These are phyloP conservation scores for Pristionchus entomophagus DNA, from an alignment of 2,888 invertebrate species.

Conservation along the genomic window DNA sequence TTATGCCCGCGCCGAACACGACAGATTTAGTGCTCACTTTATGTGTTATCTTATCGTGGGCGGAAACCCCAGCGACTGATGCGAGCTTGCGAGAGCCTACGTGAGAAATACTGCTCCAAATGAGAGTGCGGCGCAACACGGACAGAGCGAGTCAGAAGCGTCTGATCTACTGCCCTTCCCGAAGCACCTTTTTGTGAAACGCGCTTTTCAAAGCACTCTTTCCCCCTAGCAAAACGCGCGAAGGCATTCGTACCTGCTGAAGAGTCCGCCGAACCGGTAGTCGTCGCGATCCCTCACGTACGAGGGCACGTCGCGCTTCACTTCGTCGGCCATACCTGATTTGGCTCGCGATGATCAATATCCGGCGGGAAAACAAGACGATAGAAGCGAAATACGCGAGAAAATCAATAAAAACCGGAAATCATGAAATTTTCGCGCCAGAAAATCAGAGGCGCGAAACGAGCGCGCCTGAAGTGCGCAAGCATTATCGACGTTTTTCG, in stretches of 20 bases:
- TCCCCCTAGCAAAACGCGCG: too few species aligned
- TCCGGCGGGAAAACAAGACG: not conserved
- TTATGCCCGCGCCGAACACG: not conserved
- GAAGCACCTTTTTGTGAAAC: too few species aligned
- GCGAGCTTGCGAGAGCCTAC: too few species aligned
- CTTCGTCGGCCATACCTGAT: not conserved
- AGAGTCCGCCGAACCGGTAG: conserved; percentile 19
- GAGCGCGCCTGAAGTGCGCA: not conserved
- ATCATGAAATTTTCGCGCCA: not conserved
- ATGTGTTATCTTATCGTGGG: not conserved
- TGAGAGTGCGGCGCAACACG: too few species aligned
- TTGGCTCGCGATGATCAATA: not conserved
- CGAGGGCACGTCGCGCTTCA: not conserved
- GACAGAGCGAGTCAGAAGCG: too few species aligned
- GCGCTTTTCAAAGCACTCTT: too few species aligned
- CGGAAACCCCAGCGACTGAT: too few species aligned
- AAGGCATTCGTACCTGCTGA: too few species aligned
- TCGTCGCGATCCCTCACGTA: conserved; percentile 1
- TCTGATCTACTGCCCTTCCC: too few species aligned
- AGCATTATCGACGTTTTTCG: conserved; percentile 2
- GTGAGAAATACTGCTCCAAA: too few species aligned
- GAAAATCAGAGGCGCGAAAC: not conserved
- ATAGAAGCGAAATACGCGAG: not conserved
- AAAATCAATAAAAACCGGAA: not conserved
- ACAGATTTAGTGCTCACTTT: not conserved